These are phyloP conservation scores for Urocolius indicus DNA, from an alignment of 2,113 vertebrate species.

Conservation along the genomic window DNA sequence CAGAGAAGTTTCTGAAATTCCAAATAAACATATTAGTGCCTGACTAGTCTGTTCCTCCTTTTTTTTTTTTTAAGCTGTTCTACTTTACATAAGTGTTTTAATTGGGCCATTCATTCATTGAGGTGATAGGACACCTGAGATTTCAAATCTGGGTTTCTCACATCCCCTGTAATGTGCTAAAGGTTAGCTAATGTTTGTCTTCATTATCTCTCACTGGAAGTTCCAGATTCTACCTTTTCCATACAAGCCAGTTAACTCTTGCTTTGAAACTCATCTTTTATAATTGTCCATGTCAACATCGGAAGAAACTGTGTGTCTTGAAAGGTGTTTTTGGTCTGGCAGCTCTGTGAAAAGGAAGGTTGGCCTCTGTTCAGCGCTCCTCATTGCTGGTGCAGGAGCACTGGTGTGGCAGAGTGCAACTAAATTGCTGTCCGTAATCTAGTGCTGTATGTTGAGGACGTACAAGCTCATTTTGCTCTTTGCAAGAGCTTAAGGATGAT, in stretches of 20 bases:
- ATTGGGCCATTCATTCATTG: not conserved
- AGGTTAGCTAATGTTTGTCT: not conserved
- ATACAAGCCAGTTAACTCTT: not conserved
- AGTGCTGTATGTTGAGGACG: not conserved
- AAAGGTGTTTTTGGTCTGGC: not conserved
- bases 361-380: not conserved
- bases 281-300: too few species aligned
- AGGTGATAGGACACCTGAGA: not conserved
- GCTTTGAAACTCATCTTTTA: not conserved
- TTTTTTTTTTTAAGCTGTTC: not conserved
- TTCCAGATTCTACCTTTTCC: not conserved
- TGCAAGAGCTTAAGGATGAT: not conserved
- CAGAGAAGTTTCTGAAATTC: not conserved
- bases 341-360: not conserved
- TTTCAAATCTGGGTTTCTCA: not conserved
- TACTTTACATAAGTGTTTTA: constrained; percentile 12
- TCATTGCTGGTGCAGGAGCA: not conserved
- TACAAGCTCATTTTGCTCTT: not conserved
- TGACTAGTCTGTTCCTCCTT: not conserved
- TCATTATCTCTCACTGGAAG: rapidly evolving
- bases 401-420: not conserved
- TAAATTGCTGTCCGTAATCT: not conserved
- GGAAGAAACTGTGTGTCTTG: not conserved
- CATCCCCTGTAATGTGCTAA: not conserved
- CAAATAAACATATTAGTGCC: not conserved